These are phyloP conservation scores for Platycheirus rosarum DNA, from an alignment of 2,888 invertebrate species.

Conservation along the genomic window DNA sequence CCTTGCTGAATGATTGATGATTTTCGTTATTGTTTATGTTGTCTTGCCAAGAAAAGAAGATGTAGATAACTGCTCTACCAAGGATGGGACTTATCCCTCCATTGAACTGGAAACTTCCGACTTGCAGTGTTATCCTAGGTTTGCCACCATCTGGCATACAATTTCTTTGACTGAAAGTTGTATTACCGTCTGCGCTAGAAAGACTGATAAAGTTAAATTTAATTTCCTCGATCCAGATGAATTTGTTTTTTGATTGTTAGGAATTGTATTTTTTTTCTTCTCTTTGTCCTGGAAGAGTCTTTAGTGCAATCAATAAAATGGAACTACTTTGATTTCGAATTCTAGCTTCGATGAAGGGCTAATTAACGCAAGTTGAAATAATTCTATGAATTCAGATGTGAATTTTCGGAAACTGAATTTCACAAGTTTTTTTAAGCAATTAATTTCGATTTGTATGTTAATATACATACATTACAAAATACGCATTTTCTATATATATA, in stretches of 20 bases:
- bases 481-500: too few species aligned
- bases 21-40: slow-evolving; percentile 70
- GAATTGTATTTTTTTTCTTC: background rate
- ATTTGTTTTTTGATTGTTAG: slow-evolving; percentile 52
- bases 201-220: slow-evolving; percentile 72
- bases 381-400: too few species aligned
- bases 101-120: slow-evolving; percentile 64
- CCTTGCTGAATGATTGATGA: slow-evolving; percentile 64
- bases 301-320: slow-evolving; percentile 22
- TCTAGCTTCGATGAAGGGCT: too few species aligned
- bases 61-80: background rate
- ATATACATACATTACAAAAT: too few species aligned
- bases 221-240: slow-evolving; percentile 61
- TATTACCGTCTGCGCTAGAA: slow-evolving; percentile 32
- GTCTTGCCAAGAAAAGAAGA: slow-evolving; percentile 29
- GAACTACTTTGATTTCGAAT: slow-evolving; percentile 1
- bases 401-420: too few species aligned
- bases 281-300: background rate
- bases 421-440: too few species aligned
- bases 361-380: too few species aligned
- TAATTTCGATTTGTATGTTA: too few species aligned
- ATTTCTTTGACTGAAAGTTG: slow-evolving; percentile 61
- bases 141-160: slow-evolving; percentile 65
- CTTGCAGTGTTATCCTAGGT: slow-evolving; percentile 62
- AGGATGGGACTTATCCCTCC: slow-evolving; percentile 16